phyloP scores from a whole-genome alignment of 2,113 vertebrate species.

The Oreocharis arfaki region DNA sequence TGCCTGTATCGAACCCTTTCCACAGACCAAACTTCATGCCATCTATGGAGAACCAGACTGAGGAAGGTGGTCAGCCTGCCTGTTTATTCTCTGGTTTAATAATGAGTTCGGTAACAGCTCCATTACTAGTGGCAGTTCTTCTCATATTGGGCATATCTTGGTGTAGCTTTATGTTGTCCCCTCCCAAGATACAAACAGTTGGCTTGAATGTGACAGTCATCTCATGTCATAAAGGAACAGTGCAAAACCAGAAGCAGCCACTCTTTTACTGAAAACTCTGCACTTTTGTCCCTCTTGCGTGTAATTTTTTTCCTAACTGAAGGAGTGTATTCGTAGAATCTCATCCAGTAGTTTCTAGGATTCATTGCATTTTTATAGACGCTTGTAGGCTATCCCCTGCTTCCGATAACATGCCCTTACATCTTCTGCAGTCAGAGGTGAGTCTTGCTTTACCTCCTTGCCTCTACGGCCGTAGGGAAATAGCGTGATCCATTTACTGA shows the following conservation, averaged over 20 bases:
- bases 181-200: not conserved
- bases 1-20: not conserved
- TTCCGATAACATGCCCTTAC: not conserved
- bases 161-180: not conserved
- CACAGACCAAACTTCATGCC: not conserved
- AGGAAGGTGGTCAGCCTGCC: not conserved
- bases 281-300: not conserved
- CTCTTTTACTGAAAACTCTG: not conserved
- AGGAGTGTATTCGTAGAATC: not conserved
- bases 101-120: not conserved
- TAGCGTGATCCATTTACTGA: not conserved
- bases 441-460: not conserved
- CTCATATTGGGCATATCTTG: not conserved
- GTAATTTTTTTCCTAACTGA: not conserved
- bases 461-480: not conserved
- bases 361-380: not conserved
- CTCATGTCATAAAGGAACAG: not conserved
- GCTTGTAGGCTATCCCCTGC: not conserved
- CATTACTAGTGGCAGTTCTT: not conserved
- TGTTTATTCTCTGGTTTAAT: not conserved
- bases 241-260: not conserved
- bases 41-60: not conserved
- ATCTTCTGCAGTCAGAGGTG: not conserved
- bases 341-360: not conserved
- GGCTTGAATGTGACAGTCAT: not conserved